Conservation (phyloP, 2,888 invertebrate genomes). For the Oligia latruncula region DNA sequence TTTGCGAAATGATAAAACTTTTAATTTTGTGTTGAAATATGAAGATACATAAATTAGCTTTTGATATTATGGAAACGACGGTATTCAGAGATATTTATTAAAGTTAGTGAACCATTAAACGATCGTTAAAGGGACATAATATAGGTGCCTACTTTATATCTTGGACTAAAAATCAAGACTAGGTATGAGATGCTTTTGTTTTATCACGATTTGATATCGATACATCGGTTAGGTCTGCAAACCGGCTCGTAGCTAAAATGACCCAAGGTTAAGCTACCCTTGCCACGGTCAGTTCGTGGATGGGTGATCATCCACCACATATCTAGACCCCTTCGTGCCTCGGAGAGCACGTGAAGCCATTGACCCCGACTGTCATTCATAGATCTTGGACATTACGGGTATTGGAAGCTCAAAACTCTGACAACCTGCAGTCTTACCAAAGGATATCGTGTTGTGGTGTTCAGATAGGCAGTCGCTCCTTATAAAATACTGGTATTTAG, state of each 20-base stretch:
- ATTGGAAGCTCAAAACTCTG: background rate
- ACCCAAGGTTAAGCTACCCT: background rate
- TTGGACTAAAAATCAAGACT: background rate
- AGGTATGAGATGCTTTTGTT: background rate
- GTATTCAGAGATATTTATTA: background rate
- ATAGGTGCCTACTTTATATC: too few species aligned
- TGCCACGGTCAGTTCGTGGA: background rate
- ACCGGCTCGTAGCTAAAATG: background rate
- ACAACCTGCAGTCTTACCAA: background rate
- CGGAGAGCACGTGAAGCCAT: background rate
- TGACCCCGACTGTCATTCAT: background rate
- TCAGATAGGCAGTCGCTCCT: background rate
- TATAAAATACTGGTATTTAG: background rate
- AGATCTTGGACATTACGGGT: background rate
- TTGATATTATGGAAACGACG: background rate
- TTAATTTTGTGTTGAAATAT: conserved; percentile 48
- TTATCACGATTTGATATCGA: background rate
- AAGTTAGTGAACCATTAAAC: background rate
- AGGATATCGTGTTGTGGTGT: background rate
- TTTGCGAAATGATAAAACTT: conserved; percentile 54
- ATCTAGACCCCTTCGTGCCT: background rate
- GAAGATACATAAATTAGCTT: conserved; percentile 32
- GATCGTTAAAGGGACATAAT: background rate
- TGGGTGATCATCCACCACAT: background rate
- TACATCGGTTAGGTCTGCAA: background rate